These are phyloP conservation scores for Diorhabda sublineata DNA, from an alignment of 1,140 invertebrate genomes.

Conservation along the genomic window DNA sequence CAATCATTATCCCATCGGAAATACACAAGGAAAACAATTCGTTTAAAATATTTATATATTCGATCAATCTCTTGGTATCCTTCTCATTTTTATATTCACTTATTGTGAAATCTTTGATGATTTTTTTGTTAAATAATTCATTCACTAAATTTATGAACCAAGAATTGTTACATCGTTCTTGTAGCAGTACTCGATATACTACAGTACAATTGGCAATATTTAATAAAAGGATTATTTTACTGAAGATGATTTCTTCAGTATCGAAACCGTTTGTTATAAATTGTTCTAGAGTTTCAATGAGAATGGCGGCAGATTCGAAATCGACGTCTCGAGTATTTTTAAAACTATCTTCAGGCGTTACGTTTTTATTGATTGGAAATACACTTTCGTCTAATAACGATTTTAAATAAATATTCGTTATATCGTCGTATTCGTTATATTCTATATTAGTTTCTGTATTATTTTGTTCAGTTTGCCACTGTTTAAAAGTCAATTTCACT, in stretches of 20 bases:
- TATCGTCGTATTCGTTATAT: conserved; percentile 12
- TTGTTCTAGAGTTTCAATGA: conserved; percentile 18
- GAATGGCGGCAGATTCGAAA: conserved; percentile 6
- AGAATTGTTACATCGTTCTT: conserved; percentile 17
- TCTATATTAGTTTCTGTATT: conserved; percentile 7
- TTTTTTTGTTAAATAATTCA: conserved; percentile 14
- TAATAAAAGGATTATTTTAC: conserved; percentile 24
- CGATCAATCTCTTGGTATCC: conserved; percentile 17
- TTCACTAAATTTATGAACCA: conserved; percentile 18
- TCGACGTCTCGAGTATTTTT: conserved; percentile 17
- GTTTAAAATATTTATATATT: conserved; percentile 17
- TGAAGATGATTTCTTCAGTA: conserved; percentile 14
- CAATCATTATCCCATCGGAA: conserved; percentile 16
- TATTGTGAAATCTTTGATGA: conserved; percentile 14
- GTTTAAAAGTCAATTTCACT: conserved; percentile 36
- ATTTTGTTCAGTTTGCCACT: conserved; percentile 28
- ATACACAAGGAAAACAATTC: conserved; percentile 24
- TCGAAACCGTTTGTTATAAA: conserved; percentile 13
- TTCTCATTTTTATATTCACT: conserved; percentile 17
- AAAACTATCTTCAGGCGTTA: conserved; percentile 1
- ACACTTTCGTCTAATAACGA: conserved; percentile 28
- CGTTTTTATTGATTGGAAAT: conserved; percentile 13
- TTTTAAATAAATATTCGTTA: conserved; percentile 33
- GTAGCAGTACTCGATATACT: conserved; percentile 19
- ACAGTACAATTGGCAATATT: conserved; percentile 25